Percentiles rank a stretch among this genome's conserved stretches.
phyloP scores from a whole-genome alignment of 1,140 invertebrate species.

The Drosophila jambulina region DNA sequence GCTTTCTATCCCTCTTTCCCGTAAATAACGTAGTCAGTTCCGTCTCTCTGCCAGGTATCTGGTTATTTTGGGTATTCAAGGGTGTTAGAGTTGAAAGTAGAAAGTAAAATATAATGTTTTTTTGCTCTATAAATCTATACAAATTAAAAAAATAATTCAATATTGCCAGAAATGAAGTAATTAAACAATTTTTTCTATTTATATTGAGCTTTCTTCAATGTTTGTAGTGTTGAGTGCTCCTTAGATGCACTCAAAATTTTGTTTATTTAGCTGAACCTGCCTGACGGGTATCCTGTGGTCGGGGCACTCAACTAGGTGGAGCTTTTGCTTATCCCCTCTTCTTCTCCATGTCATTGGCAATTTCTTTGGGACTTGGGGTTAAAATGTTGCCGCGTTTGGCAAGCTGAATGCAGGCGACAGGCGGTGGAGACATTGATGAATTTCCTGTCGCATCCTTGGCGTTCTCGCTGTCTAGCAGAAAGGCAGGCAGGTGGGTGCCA shows the following conservation, averaged over 20 bases:
- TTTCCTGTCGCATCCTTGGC: slow-evolving; percentile 76
- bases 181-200: neutral
- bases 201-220: neutral
- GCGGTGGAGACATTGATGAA: slow-evolving; percentile 79
- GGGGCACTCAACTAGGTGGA: neutral
- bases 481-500: slow-evolving; percentile 2
- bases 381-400: slow-evolving; percentile 67
- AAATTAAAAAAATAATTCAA: no score
- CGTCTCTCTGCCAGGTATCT: slow-evolving; percentile 9
- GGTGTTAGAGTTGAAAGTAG: neutral
- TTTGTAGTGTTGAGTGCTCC: neutral
- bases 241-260: neutral
- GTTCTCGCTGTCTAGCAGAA: slow-evolving; percentile 20
- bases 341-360: slow-evolving; percentile 63
- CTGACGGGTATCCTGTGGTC: slow-evolving; percentile 13
- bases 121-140: neutral
- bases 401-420: slow-evolving; percentile 67
- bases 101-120: neutral
- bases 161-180: neutral
- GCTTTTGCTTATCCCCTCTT: slow-evolving; percentile 17
- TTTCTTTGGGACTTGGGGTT: slow-evolving; percentile 67
- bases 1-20: slow-evolving; percentile 44
- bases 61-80: neutral
- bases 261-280: neutral
- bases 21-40: slow-evolving; percentile 54